These are phyloP conservation scores for Drosophila pachea DNA, from an alignment of 1,140 invertebrate genomes.

Conservation along the genomic window DNA sequence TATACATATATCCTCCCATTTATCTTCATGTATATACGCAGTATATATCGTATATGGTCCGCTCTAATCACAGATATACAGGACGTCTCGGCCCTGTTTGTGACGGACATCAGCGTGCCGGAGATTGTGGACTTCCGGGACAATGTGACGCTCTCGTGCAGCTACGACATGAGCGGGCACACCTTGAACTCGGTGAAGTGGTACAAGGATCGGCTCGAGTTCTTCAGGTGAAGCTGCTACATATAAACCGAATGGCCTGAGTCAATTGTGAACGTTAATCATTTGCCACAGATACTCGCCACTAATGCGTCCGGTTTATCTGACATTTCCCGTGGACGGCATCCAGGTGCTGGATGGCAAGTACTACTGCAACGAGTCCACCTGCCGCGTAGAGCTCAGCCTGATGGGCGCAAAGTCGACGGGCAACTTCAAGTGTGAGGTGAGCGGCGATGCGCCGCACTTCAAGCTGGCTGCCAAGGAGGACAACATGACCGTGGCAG, in stretches of 20 bases:
- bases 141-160: constrained; percentile 80
- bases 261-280: not conserved
- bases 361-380: constrained; percentile 81
- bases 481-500: constrained; percentile 83
- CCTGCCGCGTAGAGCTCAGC: constrained; percentile 80
- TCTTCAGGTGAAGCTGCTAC: constrained; percentile 81
- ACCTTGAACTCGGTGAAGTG: constrained; percentile 88
- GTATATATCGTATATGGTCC: not conserved
- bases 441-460: constrained; percentile 84
- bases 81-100: constrained; percentile 56
- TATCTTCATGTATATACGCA: not conserved
- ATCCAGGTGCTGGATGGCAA: constrained; percentile 87
- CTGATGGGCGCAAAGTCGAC: constrained; percentile 80
- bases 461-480: constrained; percentile 82
- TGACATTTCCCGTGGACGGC: constrained; percentile 79
- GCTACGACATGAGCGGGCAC: constrained; percentile 82
- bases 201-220: constrained; percentile 87
- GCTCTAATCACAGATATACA: constrained; percentile 47
- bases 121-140: constrained; percentile 81
- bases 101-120: constrained; percentile 79
- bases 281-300: constrained; percentile 65
- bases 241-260: not conserved
- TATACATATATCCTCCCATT: constrained; percentile 2
- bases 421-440: constrained; percentile 82
- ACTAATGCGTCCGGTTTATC: constrained; percentile 70